Evolutionary conservation across 2,888 invertebrate genomes (phyloP), one percentile per base, ranked within the genome.

Genomic region (Trissolcus brochymenae): DNA sequence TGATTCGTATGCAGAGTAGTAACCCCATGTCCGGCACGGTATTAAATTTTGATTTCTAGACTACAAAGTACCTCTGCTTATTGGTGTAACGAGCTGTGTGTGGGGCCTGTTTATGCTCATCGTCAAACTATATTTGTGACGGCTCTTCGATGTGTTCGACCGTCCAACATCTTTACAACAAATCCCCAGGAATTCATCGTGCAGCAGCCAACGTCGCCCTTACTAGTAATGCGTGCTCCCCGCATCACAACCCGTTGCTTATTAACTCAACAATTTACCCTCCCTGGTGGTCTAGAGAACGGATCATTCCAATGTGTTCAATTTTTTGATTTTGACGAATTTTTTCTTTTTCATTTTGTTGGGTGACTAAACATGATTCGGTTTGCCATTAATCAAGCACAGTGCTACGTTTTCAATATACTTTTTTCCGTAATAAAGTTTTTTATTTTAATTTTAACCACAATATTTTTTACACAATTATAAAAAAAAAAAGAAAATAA

Each of bases 1-100:
- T 40, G 57, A 75, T 76, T 81, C 64, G 72, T 65, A 79, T 82
- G 66, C 81, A 83, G 82, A 81, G 84, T 86, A 86, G 84, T 87
- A 87, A 87, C 83, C 86, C 84, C 83, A 85, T 84, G 82, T 85
- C 84, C 87, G 88, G 88, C 87, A 87, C 87, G 87, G 86, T 86
- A 86, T 89, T 85, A 86, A 85, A 87, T 88, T 88, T 87, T 88
- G 84, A 86, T 88, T 89, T 89, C 89, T 89, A 89, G 89, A 88
- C 88, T 88, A 87, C 89, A 89, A 89, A 89, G 89, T 95, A 91
- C 95, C 95, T 86, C 91, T 95, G 90, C 94, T 95, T 92, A 93
- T 96, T 91, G 96, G 96, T 90, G 93, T 96, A 90, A 95, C 95
- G 88, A 95, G 95, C 89, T 96, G 95, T 92, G 92, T 96, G 90